Percentiles rank a stretch among this genome's conserved stretches.
Conservation (phyloP, 2,113 vertebrate genomes). For the Odontesthes bonariensis region DNA sequence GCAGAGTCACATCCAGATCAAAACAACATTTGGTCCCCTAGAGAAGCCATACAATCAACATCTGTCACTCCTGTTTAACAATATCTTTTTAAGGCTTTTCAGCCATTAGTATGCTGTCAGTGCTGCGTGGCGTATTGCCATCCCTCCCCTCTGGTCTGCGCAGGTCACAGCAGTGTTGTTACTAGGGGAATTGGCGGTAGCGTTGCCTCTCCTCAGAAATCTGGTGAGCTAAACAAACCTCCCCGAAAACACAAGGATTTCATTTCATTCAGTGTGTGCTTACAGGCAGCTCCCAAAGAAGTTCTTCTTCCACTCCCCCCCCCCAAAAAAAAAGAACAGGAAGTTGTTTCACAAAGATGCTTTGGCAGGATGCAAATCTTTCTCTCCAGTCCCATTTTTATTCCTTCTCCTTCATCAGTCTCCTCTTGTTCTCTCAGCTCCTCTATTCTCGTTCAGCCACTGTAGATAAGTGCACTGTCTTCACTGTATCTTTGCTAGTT, state of each 20-base stretch:
- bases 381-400: constrained; percentile 58
- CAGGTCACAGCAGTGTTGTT: constrained; percentile 64
- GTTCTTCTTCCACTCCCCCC: constrained; percentile 35
- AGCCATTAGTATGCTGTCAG: constrained; percentile 65
- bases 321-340: constrained; percentile 79
- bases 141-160: constrained; percentile 45
- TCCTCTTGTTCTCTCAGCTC: constrained; percentile 22
- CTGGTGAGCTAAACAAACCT: constrained; percentile 64
- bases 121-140: constrained; percentile 54
- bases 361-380: constrained; percentile 70
- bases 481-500: constrained; percentile 32
- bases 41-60: background rate
- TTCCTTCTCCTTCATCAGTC: constrained; percentile 52
- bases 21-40: background rate
- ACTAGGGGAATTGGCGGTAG: constrained; percentile 74
- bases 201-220: constrained; percentile 71
- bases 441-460: constrained; percentile 21
- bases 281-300: constrained; percentile 66
- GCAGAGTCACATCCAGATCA: background rate
- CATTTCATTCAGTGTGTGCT: constrained; percentile 66
- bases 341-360: constrained; percentile 78
- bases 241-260: constrained; percentile 65
- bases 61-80: background rate
- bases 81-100: background rate
- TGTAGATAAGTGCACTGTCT: constrained; percentile 4